Evolutionary conservation across 1,140 invertebrate species (phyloP), one percentile per base, ranked within the genome.

Genomic region (Dendrolimus kikuchii): DNA sequence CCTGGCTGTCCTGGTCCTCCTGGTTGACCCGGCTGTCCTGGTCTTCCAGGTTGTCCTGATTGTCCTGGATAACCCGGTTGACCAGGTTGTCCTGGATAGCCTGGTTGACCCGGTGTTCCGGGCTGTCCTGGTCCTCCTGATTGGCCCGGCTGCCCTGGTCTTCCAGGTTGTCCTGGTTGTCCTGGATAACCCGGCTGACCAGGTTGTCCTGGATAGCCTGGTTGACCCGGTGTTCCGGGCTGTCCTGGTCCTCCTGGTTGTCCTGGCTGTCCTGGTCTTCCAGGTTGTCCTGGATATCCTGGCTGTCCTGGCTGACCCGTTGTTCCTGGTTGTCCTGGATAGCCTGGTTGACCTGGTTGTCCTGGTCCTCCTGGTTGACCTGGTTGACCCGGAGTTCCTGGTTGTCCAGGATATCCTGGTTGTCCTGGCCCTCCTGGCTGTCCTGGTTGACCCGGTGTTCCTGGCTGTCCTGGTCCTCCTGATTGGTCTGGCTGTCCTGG

Each of bases 391-490:
- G 56, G 60, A 9, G 23, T 7, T n/a, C 67, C 64, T 41, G 66
- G 60, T 7, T 56, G 23, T 7, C 61, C 64, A 7, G 60, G 58
- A 42, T 58, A 46, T 6, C 63, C 60, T 8, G 41, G 50, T 8
- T 5, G 23, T 8, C 60, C 61, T 49, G 57, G 63, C 0, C 55
- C 46, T 43, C 57, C 59, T 40, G 63, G 60, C 1, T 23, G 10
- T 23, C 66, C 57, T 45, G 60, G 60, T 6, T 62, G n/a, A 10
- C 68, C 67, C 7, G 66, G 61, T 52, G 62, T 49, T 7, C 60
- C 64, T 45, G 64, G 66, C 7, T 59, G 10, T 44, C 69, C 67
- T 46, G 60, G 66, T 38, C 55, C 45, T 4, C 65, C 64, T 38
- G 64, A 61, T 41, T 56, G 39, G 5, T 62, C 66, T 39, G 66